Evolutionary conservation across 2,888 invertebrate genomes (phyloP), one percentile per base, ranked within the genome.

Genomic region (Anthophora plumipes): DNA sequence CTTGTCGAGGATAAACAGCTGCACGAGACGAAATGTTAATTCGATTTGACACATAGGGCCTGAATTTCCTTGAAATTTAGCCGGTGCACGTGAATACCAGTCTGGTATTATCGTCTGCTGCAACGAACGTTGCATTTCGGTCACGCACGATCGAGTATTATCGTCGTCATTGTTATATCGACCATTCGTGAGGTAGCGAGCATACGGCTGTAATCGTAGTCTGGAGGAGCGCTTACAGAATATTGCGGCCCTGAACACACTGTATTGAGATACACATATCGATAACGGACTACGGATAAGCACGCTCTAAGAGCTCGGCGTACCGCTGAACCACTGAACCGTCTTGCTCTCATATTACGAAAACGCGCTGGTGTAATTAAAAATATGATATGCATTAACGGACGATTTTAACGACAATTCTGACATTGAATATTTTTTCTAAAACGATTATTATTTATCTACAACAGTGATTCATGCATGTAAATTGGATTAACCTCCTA

Each of bases 61-160:
- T 50, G 71, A 69, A 77, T 76, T 85, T 80, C 70, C 74, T 70
- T 41, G 66, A 60, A 84, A 87, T 72, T 75, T 77, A 70, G 71
- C 55, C 82, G 59, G 59, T 5, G 39, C 66, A 72, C 72, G 79
- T 74, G 77, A 75, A 85, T 64, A 20, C 64, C 31, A 71, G 50
- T 37, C 22, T 22, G n/a, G 71, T 50, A 87, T 87, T 85, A 87
- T 86, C 80, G 77, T 77, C 68, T 78, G 73, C 68, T 50, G 57
- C 80, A 77, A 78, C 76, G 83, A 85, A 72, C 85, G 68, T 61
- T 60, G 83, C 85, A 86, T 87, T 85, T 87, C 72, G 86, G 85
- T 89, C 88, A 90, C 90, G 89, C 86, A 86, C 87, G 87, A 89
- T 89, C 89, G 86, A 84, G 86, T 89, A 89, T 89, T 86, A 84